These are phyloP conservation scores for Porites lutea DNA, from an alignment of 64 coral and sea anemone genomes.

Conservation along the genomic window DNA sequence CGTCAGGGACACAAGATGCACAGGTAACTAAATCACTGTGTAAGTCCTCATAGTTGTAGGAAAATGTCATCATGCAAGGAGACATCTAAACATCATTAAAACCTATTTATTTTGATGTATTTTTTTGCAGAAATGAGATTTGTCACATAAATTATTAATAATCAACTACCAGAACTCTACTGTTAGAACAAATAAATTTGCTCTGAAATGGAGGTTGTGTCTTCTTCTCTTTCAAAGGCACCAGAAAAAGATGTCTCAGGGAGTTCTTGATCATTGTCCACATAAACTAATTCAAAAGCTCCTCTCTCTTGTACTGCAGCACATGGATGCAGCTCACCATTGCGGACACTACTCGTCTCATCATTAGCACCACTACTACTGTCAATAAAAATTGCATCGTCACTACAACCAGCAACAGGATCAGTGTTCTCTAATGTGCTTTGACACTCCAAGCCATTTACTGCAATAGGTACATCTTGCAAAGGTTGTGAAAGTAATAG, in stretches of 20 bases:
- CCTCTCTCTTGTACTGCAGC: not conserved
- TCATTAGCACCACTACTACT: not conserved
- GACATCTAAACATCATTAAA: no score
- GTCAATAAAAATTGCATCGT: not conserved
- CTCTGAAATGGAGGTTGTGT: not conserved
- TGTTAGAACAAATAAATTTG: constrained; percentile 5
- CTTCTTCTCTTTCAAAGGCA: not conserved
- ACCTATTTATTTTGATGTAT: no score
- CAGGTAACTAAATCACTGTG: no score
- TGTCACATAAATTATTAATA: not conserved
- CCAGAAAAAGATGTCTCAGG: not conserved
- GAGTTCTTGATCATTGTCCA: not conserved
- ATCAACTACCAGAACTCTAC: not conserved
- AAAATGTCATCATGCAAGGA: no score
- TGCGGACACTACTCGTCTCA: not conserved
- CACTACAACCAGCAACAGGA: not conserved
- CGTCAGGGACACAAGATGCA: no score
- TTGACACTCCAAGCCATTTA: not conserved
- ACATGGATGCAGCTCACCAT: not conserved
- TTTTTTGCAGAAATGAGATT: not conserved
- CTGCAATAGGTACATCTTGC: not conserved
- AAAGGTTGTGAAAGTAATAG: not conserved
- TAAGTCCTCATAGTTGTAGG: no score
- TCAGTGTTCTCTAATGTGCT: not conserved
- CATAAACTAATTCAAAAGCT: not conserved